Percentiles rank a stretch among this genome's conserved stretches.
Conservation (phyloP, 2,797 vertebrate species). For the Tenualosa thibaudeaui region DNA sequence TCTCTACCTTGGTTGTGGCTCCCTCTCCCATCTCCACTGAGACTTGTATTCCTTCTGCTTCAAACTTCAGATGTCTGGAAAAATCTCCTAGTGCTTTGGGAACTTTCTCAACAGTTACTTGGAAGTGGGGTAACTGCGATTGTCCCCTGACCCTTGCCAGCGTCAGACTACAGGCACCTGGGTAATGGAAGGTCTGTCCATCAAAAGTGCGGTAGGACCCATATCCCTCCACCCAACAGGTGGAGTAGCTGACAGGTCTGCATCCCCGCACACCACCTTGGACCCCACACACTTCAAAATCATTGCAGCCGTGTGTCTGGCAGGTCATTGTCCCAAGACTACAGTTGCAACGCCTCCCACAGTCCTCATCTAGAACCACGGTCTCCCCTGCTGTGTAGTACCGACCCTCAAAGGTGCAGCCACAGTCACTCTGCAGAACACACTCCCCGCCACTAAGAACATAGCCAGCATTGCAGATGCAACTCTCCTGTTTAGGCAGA, state of each 20-base stretch:
- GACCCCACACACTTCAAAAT: slow-evolving; percentile 48
- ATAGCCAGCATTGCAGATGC: slow-evolving; percentile 65
- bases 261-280: slow-evolving; percentile 62
- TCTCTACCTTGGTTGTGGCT: slow-evolving; percentile 56
- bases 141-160: slow-evolving; percentile 58
- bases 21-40: slow-evolving; percentile 51
- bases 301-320: slow-evolving; percentile 40
- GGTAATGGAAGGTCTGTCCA: slow-evolving; percentile 62
- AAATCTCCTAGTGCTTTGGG: slow-evolving; percentile 54
- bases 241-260: slow-evolving; percentile 54
- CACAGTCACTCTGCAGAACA: slow-evolving; percentile 61
- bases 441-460: slow-evolving; percentile 65
- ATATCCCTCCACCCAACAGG: slow-evolving; percentile 59
- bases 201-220: slow-evolving; percentile 69
- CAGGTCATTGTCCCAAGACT: slow-evolving; percentile 50
- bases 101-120: slow-evolving; percentile 56
- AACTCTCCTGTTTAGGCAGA: slow-evolving; percentile 60
- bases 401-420: slow-evolving; percentile 64
- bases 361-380: slow-evolving; percentile 54
- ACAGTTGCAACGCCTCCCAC: slow-evolving; percentile 64
- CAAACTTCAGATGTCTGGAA: slow-evolving; percentile 57
- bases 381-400: slow-evolving; percentile 64
- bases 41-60: slow-evolving; percentile 55
- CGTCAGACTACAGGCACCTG: slow-evolving; percentile 64
- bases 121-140: slow-evolving; percentile 53